Evolutionary conservation across 53 echinoderm and acorn worm genomes (phyloP).

Genomic region (Astropecten irregularis): DNA sequence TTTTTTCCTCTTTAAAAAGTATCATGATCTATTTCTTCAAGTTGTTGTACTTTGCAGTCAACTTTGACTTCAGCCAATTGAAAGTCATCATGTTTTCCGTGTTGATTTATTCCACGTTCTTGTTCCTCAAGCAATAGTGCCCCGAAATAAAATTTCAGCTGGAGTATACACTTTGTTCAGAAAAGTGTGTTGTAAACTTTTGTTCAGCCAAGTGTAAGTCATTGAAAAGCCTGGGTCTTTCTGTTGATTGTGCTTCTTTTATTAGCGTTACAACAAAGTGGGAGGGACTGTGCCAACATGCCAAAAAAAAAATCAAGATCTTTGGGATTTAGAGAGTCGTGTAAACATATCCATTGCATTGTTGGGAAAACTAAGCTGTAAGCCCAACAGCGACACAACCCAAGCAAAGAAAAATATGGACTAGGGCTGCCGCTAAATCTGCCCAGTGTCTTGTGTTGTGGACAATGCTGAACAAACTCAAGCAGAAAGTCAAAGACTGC

Average conservation of each 20-base stretch:
- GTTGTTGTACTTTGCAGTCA: too few species aligned
- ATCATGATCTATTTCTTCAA: too few species aligned
- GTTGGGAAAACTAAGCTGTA: slow-evolving; percentile 42
- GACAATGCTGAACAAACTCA: slow-evolving; percentile 45
- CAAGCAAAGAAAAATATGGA: slow-evolving; percentile 26
- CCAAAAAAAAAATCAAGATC: background rate
- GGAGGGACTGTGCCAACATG: slow-evolving; percentile 3
- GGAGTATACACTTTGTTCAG: too few species aligned
- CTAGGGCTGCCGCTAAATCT: slow-evolving; percentile 14
- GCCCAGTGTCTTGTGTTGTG: slow-evolving; percentile 14
- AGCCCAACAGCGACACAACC: slow-evolving; percentile 14
- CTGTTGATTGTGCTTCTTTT: background rate
- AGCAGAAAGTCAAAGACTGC: slow-evolving; percentile 26
- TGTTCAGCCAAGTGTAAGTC: background rate
- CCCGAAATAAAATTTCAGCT: too few species aligned
- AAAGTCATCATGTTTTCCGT: too few species aligned
- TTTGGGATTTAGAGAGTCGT: slow-evolving; percentile 9
- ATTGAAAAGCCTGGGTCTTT: background rate
- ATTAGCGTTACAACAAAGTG: background rate
- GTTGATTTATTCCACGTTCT: too few species aligned
- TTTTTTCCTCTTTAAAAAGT: too few species aligned
- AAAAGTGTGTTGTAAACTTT: background rate
- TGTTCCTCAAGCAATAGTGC: too few species aligned
- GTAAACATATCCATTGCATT: slow-evolving; percentile 59
- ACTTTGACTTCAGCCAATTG: too few species aligned